Evolutionary conservation across 1,140 invertebrate species (phyloP).

Genomic region (Zaprionus ghesquierei): DNA sequence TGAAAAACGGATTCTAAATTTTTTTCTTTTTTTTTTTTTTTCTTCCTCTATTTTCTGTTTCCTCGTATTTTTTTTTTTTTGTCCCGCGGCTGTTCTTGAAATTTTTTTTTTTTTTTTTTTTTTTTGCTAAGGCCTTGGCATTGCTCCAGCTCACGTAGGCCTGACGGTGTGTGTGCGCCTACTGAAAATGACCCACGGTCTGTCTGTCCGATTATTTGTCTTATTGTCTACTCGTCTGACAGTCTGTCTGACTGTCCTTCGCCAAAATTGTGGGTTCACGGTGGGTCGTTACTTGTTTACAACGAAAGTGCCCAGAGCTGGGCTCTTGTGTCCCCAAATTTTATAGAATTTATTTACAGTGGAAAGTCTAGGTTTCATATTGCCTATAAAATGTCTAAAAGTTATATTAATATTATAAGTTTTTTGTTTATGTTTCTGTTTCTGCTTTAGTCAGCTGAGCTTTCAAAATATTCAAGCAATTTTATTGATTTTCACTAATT

Average conservation of each 20-base stretch:
- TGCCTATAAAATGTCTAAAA: neutral
- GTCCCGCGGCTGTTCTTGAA: constrained; percentile 14
- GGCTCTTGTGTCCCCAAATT: too few relatives aligned
- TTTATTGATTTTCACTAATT: neutral
- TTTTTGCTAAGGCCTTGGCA: constrained; percentile 62
- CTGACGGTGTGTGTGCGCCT: neutral
- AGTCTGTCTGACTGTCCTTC: constrained; percentile 3
- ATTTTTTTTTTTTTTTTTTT: constrained; percentile 3
- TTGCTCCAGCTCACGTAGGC: constrained; percentile 75
- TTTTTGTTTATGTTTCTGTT: neutral
- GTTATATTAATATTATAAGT: neutral
- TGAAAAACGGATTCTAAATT: constrained; percentile 7
- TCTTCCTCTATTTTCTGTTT: constrained; percentile 45
- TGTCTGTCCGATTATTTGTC: constrained; percentile 3
- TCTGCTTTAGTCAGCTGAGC: neutral
- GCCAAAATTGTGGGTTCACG: neutral
- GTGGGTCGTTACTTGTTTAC: neutral
- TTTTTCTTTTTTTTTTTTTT: neutral
- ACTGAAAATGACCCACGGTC: constrained; percentile 3
- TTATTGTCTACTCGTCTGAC: neutral
- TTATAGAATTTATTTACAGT: neutral
- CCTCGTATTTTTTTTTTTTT: constrained; percentile 10
- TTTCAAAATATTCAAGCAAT: neutral
- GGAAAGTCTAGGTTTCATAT: neutral
- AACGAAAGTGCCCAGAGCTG: neutral